Conservation (phyloP, 2,888 invertebrate species). For the Drosophila tripunctata region DNA sequence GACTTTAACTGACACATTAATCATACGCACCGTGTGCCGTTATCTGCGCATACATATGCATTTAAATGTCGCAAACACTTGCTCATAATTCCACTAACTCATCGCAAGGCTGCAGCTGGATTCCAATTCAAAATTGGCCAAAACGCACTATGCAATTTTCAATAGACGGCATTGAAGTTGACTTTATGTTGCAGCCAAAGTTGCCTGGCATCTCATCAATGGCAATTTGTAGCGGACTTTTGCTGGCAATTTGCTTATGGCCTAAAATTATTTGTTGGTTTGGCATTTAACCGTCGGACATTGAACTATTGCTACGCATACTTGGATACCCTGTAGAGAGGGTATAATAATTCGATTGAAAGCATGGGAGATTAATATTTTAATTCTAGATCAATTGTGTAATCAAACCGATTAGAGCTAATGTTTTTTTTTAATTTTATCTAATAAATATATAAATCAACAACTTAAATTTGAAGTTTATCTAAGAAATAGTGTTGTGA, state of each 20-base stretch:
- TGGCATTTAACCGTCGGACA: conserved; percentile 63
- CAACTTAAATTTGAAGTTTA: too few relatives aligned
- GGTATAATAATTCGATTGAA: background rate
- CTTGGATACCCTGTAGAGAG: background rate
- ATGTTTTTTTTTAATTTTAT: too few relatives aligned
- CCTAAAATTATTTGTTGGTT: conserved; percentile 40
- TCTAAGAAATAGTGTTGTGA: too few relatives aligned
- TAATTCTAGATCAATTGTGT: too few relatives aligned
- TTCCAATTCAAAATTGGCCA: conserved; percentile 48
- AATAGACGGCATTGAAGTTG: conserved; percentile 47
- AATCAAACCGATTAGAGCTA: too few relatives aligned
- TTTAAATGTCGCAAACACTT: conserved; percentile 59
- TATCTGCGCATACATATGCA: conserved; percentile 31
- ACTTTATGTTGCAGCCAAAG: conserved; percentile 13
- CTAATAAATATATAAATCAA: too few relatives aligned
- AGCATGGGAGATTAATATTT: too few relatives aligned
- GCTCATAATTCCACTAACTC: conserved; percentile 59
- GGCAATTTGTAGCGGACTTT: conserved; percentile 58
- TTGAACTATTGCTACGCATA: conserved; percentile 54
- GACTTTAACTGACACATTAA: conserved; percentile 43
- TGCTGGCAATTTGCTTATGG: conserved; percentile 71
- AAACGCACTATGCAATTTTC: conserved; percentile 53
- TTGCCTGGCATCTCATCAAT: conserved; percentile 65
- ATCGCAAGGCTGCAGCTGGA: conserved; percentile 29
- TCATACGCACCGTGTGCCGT: conserved; percentile 64